Percentiles rank a stretch among this genome's conserved stretches.
Conservation (phyloP, 2,888 invertebrate genomes). For the Eristalis intricaria region DNA sequence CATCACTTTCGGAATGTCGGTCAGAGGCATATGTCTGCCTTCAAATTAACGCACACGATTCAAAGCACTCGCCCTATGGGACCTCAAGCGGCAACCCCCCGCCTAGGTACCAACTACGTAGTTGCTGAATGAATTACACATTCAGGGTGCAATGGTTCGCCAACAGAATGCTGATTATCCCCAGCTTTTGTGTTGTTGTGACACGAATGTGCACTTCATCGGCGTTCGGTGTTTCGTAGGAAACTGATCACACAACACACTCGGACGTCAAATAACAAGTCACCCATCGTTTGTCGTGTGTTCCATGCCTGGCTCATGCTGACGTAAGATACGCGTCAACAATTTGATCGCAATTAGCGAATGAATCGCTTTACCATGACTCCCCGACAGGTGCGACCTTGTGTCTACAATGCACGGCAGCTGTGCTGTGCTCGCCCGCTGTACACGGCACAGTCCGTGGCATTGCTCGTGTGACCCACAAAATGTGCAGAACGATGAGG, state of each 20-base stretch:
- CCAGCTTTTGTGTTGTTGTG: background rate
- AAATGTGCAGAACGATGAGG: conserved; percentile 15
- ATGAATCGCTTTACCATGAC: conserved; percentile 42
- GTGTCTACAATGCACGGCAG: conserved; percentile 25
- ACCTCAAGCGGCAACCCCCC: conserved; percentile 7
- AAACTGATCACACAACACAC: conserved; percentile 16
- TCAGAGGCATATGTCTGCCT: conserved; percentile 28
- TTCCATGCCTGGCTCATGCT: conserved; percentile 10
- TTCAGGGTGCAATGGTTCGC: conserved; percentile 53
- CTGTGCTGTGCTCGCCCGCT: background rate
- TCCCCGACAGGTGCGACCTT: conserved; percentile 59
- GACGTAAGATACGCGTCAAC: conserved; percentile 51
- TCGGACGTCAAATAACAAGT: conserved; percentile 28
- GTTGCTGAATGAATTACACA: conserved; percentile 42
- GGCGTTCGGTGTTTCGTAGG: conserved; percentile 38
- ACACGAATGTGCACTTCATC: conserved; percentile 33
- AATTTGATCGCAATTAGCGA: conserved; percentile 62
- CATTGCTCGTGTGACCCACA: conserved; percentile 64
- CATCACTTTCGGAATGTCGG: conserved; percentile 31
- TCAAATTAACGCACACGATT: conserved; percentile 21
- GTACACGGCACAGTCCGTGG: conserved; percentile 29
- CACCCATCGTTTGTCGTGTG: conserved; percentile 46
- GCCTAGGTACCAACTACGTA: background rate
- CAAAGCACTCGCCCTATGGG: conserved; percentile 34
- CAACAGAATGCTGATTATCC: conserved; percentile 65